Percentiles rank a stretch among this genome's conserved stretches.
Evolutionary conservation across 2,113 vertebrate genomes (phyloP).

Genomic region (Lampris incognitus): DNA sequence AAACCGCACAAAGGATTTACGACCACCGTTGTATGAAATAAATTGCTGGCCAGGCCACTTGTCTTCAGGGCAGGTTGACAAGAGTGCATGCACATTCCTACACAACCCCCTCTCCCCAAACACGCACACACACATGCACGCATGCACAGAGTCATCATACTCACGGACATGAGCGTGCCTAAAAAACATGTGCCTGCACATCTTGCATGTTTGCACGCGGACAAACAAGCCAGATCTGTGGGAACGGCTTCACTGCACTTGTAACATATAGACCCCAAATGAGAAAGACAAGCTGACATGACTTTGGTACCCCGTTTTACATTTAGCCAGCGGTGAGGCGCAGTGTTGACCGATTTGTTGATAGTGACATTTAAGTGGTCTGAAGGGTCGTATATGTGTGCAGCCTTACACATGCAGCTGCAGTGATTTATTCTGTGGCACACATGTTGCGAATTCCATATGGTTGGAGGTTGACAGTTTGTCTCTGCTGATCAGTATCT

Average conservation of each 20-base stretch:
- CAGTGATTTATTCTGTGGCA: conserved; percentile 50
- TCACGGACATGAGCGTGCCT: neutral
- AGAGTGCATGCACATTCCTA: conserved; percentile 68
- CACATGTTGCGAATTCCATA: conserved; percentile 46
- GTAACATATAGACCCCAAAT: conserved; percentile 36
- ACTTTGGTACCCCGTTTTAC: conserved; percentile 52
- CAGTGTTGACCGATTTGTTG: conserved; percentile 59
- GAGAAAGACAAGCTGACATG: conserved; percentile 49
- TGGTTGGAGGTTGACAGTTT: conserved; percentile 57
- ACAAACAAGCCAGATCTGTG: conserved; percentile 37
- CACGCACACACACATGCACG: neutral
- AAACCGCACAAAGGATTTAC: conserved; percentile 75
- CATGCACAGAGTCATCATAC: neutral
- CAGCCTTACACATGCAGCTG: conserved; percentile 49
- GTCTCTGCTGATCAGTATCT: conserved; percentile 62
- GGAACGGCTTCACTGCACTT: conserved; percentile 39
- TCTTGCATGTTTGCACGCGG: conserved; percentile 1
- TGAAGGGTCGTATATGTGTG: conserved; percentile 38
- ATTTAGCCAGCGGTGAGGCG: conserved; percentile 28
- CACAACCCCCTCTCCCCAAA: conserved; percentile 3
- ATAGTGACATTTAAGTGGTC: conserved; percentile 74
- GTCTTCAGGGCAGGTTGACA: conserved; percentile 72
- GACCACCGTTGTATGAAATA: conserved; percentile 64
- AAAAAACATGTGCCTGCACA: neutral
- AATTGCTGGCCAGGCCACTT: conserved; percentile 67